phyloP scores from a whole-genome alignment of 2,113 vertebrate species.

The Nycticryphes semicollaris region DNA sequence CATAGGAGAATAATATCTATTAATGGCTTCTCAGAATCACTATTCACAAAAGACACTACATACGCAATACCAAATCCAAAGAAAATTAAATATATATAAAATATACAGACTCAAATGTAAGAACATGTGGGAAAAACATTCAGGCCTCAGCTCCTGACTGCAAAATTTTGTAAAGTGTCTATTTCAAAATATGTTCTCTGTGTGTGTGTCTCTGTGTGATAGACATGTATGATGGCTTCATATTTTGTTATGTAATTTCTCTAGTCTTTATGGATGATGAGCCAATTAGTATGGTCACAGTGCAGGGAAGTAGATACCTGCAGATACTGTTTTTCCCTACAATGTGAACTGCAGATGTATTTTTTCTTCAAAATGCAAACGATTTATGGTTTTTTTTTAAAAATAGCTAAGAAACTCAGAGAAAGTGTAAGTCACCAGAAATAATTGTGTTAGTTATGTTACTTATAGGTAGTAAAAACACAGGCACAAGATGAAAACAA shows the following conservation, averaged over 20 bases:
- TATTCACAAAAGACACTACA: background rate
- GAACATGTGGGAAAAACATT: background rate
- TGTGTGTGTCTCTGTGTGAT: background rate
- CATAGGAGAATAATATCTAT: background rate
- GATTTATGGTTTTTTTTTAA: background rate
- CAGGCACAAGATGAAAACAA: background rate
- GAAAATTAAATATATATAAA: background rate
- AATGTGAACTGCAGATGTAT: background rate
- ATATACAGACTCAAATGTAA: background rate
- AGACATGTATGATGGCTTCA: background rate
- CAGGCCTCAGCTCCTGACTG: background rate
- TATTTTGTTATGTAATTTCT: background rate
- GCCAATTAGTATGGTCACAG: background rate
- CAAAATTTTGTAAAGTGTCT: background rate
- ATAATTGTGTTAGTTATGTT: background rate
- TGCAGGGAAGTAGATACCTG: background rate
- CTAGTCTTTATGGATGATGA: background rate
- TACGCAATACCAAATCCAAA: background rate
- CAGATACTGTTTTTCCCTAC: background rate
- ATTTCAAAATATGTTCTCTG: background rate
- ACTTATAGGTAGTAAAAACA: background rate
- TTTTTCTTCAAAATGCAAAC: background rate
- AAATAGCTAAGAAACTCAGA: background rate
- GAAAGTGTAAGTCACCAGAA: background rate
- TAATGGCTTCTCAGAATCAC: background rate